Conservation (phyloP, 2,888 invertebrate species). For the Coelogynopora nodosa region DNA sequence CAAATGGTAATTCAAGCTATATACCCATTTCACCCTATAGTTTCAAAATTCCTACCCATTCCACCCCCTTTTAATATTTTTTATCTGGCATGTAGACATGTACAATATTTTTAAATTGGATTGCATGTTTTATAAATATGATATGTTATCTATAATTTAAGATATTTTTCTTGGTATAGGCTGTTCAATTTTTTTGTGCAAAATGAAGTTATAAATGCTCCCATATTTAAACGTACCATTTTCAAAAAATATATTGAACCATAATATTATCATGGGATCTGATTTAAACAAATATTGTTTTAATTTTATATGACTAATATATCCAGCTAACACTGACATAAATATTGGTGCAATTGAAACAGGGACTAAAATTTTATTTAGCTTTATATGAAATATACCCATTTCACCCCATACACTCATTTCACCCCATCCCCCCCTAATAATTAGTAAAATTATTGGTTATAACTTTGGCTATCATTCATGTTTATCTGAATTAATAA, state of each 20-base stretch:
- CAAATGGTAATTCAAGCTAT: neutral
- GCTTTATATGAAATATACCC: conserved; percentile 20
- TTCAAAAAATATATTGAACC: neutral
- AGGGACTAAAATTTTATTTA: neutral
- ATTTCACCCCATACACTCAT: neutral
- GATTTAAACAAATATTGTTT: conserved; percentile 10
- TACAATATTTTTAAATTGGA: conserved; percentile 30
- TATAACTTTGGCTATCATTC: too few relatives aligned
- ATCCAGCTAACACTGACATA: conserved; percentile 9
- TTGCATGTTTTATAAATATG: neutral
- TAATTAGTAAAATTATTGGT: too few relatives aligned
- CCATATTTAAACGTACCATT: neutral
- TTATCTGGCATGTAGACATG: neutral
- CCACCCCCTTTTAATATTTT: neutral
- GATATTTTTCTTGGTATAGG: neutral
- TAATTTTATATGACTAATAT: conserved; percentile 16
- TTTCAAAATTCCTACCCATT: neutral
- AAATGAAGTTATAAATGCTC: conserved; percentile 5
- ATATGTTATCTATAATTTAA: neutral
- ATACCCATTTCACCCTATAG: neutral
- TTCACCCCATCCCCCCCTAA: neutral
- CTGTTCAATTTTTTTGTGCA: neutral
- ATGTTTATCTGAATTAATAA: too few relatives aligned
- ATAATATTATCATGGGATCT: conserved; percentile 18
- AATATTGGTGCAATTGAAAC: conserved; percentile 19